phyloP scores from a whole-genome alignment of 2,888 invertebrate genomes.

The Drosophila kanekoi region DNA sequence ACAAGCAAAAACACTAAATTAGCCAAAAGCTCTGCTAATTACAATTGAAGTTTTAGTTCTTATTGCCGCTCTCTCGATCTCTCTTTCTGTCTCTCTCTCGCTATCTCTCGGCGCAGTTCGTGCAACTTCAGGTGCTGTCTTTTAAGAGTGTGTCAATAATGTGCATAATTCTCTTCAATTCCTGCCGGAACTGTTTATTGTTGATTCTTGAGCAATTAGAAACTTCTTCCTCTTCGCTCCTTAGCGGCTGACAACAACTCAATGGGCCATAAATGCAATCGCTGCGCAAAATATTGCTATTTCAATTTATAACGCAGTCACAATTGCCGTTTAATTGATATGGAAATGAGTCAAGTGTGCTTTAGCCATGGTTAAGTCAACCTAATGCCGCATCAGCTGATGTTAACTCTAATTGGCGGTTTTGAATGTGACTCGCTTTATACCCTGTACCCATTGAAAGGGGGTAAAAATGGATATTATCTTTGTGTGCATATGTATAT shows the following conservation, averaged over 20 bases:
- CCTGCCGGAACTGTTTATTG: conserved; percentile 47
- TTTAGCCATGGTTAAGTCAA: conserved; percentile 32
- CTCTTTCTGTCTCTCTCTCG: neutral
- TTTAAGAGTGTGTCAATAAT: conserved; percentile 21
- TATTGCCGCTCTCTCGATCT: neutral
- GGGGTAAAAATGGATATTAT: neutral
- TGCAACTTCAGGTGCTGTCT: conserved; percentile 46
- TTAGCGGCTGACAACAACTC: conserved; percentile 25
- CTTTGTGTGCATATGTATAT: neutral
- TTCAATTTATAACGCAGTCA: conserved; percentile 20
- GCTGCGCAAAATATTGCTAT: conserved; percentile 29
- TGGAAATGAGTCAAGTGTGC: conserved; percentile 37
- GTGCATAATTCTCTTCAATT: conserved; percentile 13
- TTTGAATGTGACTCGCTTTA: neutral
- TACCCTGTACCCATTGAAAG: neutral
- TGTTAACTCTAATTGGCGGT: conserved; percentile 9
- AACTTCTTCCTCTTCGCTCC: conserved; percentile 5
- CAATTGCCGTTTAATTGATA: conserved; percentile 20
- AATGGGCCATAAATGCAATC: conserved; percentile 39
- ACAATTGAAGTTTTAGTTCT: conserved; percentile 31
- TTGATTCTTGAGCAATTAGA: conserved; percentile 29
- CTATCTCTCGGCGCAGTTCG: conserved; percentile 30
- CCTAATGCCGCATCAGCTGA: conserved; percentile 38
- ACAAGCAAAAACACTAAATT: conserved; percentile 5
- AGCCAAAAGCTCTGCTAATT: conserved; percentile 23